A percentile compares a stretch with the other conserved stretches of the same genome.
Evolutionary conservation across 2,113 vertebrate species (phyloP).

Genomic region (Passer domesticus): DNA sequence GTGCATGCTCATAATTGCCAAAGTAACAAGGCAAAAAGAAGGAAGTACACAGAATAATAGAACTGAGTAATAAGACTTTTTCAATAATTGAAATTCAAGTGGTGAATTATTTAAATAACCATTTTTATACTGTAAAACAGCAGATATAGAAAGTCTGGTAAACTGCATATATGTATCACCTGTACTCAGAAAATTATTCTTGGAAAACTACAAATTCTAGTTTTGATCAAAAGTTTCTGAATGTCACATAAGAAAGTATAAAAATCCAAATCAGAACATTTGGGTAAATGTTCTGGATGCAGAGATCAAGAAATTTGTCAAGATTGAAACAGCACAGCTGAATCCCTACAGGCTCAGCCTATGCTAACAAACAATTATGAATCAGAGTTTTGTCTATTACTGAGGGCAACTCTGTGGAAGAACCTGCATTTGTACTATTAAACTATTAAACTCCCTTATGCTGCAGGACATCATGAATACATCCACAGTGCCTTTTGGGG

Average conservation of each 20-base stretch:
- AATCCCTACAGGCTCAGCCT: not conserved
- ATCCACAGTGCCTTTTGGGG: not conserved
- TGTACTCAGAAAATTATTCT: not conserved
- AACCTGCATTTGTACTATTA: not conserved
- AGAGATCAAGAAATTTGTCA: not conserved
- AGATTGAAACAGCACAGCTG: not conserved
- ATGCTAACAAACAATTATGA: not conserved
- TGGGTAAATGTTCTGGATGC: not conserved
- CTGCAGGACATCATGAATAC: not conserved
- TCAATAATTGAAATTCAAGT: not conserved
- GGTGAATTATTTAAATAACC: not conserved
- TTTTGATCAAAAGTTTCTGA: not conserved
- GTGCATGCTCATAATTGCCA: not conserved
- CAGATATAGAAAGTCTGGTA: not conserved
- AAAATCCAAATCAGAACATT: not conserved
- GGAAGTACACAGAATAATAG: not conserved
- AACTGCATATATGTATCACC: not conserved
- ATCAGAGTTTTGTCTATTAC: not conserved
- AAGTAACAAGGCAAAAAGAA: not conserved
- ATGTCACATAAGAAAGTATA: not conserved
- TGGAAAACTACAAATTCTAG: not conserved
- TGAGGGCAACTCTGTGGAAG: not conserved
- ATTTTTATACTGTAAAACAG: not conserved
- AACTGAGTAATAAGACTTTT: not conserved
- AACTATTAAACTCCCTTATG: not conserved